phyloP scores from a whole-genome alignment of 2,797 vertebrate species.

The Fistularia commersonii region DNA sequence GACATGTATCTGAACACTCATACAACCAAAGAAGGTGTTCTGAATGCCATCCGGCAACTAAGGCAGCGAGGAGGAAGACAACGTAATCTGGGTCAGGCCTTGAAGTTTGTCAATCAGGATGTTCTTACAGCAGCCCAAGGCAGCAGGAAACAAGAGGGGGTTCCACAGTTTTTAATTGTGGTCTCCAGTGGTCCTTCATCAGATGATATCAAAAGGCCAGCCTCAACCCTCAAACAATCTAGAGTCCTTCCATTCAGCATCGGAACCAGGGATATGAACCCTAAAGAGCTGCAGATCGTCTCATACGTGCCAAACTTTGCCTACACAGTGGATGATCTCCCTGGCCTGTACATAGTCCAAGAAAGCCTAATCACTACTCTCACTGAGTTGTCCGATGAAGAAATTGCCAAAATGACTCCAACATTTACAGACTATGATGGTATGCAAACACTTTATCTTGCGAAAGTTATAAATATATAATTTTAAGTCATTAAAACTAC shows the following conservation, averaged over 20 bases:
- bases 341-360: conserved; percentile 84
- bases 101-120: conserved; percentile 80
- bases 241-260: conserved; percentile 74
- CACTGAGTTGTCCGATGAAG: conserved; percentile 79
- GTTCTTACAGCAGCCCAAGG: conserved; percentile 74
- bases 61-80: conserved; percentile 78
- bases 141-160: conserved; percentile 72
- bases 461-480: not conserved
- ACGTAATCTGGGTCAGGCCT: conserved; percentile 85
- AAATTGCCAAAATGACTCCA: conserved; percentile 69
- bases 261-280: conserved; percentile 75
- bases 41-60: conserved; percentile 73
- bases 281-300: conserved; percentile 76
- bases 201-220: conserved; percentile 67
- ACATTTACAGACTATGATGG: conserved; percentile 50
- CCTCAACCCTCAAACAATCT: conserved; percentile 65
- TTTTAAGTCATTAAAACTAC: not conserved
- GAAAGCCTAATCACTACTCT: conserved; percentile 80
- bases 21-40: conserved; percentile 79
- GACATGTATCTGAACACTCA: conserved; percentile 87
- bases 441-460: conserved; percentile 14
- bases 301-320: conserved; percentile 83
- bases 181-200: conserved; percentile 73
- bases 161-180: conserved; percentile 78
- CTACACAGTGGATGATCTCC: conserved; percentile 82